phyloP scores from a whole-genome alignment of 2,113 vertebrate species.

The Barbus barbus region DNA sequence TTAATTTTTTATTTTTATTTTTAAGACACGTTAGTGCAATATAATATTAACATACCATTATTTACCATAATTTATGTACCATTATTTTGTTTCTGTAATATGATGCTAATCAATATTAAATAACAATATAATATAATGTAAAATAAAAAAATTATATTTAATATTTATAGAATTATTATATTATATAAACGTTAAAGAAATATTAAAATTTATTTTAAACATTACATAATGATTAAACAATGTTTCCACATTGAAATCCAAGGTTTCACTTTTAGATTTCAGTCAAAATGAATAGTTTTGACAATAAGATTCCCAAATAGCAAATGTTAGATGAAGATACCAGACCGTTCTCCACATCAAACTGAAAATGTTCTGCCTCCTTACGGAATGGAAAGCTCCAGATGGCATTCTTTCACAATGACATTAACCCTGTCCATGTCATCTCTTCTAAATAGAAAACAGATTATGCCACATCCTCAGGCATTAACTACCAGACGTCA shows the following conservation, averaged over 20 bases:
- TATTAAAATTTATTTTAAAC: not conserved
- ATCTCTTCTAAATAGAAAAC: constrained; percentile 24
- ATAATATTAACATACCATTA: no score
- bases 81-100: no score
- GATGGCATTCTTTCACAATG: constrained; percentile 38
- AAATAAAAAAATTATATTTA: not conserved
- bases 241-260: not conserved
- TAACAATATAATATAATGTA: not conserved
- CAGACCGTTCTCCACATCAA: constrained; percentile 18
- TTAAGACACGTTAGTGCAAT: no score
- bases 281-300: not conserved
- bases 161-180: not conserved
- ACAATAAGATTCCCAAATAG: not conserved
- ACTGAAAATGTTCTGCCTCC: constrained; percentile 8
- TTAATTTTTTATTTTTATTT: no score
- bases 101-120: no score
- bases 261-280: not conserved
- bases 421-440: constrained; percentile 21
- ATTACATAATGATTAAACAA: not conserved
- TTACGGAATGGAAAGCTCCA: not conserved
- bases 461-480: not conserved
- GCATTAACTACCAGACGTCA: not conserved
- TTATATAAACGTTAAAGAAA: not conserved
- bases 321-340: not conserved
- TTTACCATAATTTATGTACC: no score